These are phyloP conservation scores for Neomorphus geoffroyi DNA, from an alignment of 2,797 vertebrate genomes.

Conservation along the genomic window DNA sequence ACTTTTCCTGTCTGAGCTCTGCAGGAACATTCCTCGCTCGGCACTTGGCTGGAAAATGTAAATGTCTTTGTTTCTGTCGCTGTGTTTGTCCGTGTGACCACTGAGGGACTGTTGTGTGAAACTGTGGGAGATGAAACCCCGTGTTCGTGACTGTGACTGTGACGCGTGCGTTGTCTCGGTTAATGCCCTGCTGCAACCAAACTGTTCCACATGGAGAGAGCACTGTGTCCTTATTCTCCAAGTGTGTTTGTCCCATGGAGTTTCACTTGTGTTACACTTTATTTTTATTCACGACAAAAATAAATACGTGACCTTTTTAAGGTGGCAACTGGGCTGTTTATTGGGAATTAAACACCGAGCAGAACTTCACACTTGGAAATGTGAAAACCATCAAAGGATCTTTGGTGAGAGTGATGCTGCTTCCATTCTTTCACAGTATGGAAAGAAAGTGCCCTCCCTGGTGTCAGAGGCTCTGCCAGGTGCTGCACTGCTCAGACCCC, in stretches of 20 bases:
- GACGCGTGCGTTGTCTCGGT: not conserved
- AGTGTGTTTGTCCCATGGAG: not conserved
- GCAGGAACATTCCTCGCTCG: not conserved
- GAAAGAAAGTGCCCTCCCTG: not conserved
- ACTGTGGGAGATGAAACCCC: not conserved
- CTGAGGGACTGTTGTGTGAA: not conserved
- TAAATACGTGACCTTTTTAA: constrained; percentile 49
- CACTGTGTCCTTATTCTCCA: not conserved
- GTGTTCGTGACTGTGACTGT: not conserved
- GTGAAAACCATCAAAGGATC: not conserved
- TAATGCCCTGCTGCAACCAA: not conserved
- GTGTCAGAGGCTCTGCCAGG: not conserved
- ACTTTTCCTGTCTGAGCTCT: not conserved
- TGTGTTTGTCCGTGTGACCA: not conserved
- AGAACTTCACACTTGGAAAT: not conserved
- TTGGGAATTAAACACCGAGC: not conserved
- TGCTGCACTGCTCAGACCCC: not conserved
- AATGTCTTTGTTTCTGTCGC: not conserved
- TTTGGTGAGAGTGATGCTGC: not conserved
- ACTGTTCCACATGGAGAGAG: not conserved
- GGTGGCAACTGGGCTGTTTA: not conserved
- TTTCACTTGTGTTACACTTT: constrained; percentile 12
- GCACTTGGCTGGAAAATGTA: not conserved
- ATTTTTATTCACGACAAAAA: constrained; percentile 59
- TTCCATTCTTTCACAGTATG: not conserved